Conservation (phyloP, 2,888 invertebrate genomes). For the Antheraea yamamai region DNA sequence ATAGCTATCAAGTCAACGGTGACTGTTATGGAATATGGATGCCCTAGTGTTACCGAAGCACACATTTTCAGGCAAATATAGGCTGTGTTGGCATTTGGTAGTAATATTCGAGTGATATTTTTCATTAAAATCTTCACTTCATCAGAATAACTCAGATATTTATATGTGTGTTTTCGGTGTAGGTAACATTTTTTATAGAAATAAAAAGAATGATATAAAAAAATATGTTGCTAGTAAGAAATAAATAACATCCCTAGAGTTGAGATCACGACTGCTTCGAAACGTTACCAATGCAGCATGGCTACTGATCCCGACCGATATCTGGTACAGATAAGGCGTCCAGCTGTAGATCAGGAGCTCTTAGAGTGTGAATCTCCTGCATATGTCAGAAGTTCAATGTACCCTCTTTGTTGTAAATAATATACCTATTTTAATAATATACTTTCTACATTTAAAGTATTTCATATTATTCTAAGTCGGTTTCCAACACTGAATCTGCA, state of each 20-base stretch:
- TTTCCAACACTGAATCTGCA: not conserved
- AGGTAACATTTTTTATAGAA: too few relatives aligned
- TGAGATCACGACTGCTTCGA: too few relatives aligned
- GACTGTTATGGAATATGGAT: not conserved
- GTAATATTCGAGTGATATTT: not conserved
- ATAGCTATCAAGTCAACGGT: not conserved
- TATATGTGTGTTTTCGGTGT: too few relatives aligned
- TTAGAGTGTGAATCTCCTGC: not conserved
- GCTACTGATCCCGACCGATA: too few relatives aligned
- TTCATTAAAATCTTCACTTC: not conserved
- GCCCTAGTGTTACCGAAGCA: not conserved
- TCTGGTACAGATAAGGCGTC: not conserved
- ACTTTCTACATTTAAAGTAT: not conserved
- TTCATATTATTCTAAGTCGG: too few relatives aligned
- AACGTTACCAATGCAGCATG: too few relatives aligned
- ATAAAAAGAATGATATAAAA: too few relatives aligned
- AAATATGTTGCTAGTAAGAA: too few relatives aligned
- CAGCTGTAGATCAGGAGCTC: not conserved
- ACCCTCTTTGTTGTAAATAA: too few relatives aligned
- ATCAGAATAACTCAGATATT: too few relatives aligned
- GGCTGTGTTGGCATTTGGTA: not conserved
- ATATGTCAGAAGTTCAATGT: not conserved
- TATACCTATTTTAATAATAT: not conserved
- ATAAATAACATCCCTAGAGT: too few relatives aligned
- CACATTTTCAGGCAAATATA: not conserved